Evolutionary conservation across 2,888 invertebrate species (phyloP).

Genomic region (Drosophila picticornis): DNA sequence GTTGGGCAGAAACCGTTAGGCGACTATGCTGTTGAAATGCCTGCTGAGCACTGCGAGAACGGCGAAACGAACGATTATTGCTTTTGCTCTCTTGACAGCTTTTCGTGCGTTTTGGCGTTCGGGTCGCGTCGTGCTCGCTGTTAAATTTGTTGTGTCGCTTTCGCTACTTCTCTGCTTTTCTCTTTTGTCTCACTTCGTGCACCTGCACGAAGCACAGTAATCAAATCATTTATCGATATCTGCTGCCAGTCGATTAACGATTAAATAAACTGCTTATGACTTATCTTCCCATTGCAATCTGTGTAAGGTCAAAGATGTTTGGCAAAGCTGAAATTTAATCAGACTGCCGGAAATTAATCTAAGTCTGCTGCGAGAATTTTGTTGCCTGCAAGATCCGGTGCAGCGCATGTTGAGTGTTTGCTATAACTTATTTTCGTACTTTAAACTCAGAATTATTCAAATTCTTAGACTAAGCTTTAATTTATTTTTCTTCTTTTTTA

Average conservation of each 20-base stretch:
- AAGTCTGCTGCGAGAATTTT: neutral
- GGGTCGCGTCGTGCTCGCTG: slow-evolving; percentile 28
- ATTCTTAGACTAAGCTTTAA: neutral
- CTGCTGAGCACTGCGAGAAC: slow-evolving; percentile 35
- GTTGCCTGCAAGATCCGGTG: slow-evolving; percentile 9
- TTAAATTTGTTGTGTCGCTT: slow-evolving; percentile 21
- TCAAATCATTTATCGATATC: slow-evolving; percentile 14
- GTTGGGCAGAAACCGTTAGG: slow-evolving; percentile 28
- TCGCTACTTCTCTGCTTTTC: neutral
- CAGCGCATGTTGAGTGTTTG: neutral
- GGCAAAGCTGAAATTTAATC: slow-evolving; percentile 7
- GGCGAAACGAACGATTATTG: slow-evolving; percentile 12
- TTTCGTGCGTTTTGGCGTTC: slow-evolving; percentile 23
- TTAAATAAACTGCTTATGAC: neutral
- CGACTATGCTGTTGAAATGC: slow-evolving; percentile 39
- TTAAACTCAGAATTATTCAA: neutral
- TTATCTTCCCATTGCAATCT: neutral
- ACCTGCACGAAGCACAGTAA: neutral
- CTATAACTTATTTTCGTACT: neutral
- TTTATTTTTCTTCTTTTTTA: neutral
- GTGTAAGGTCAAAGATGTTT: neutral
- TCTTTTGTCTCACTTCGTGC: neutral
- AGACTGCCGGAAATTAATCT: slow-evolving; percentile 26
- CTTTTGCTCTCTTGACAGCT: slow-evolving; percentile 27
- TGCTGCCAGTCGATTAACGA: slow-evolving; percentile 7